Evolutionary conservation across 2,113 vertebrate species (phyloP), one percentile per base, ranked within the genome.

Genomic region (Dromiciops gliroides): DNA sequence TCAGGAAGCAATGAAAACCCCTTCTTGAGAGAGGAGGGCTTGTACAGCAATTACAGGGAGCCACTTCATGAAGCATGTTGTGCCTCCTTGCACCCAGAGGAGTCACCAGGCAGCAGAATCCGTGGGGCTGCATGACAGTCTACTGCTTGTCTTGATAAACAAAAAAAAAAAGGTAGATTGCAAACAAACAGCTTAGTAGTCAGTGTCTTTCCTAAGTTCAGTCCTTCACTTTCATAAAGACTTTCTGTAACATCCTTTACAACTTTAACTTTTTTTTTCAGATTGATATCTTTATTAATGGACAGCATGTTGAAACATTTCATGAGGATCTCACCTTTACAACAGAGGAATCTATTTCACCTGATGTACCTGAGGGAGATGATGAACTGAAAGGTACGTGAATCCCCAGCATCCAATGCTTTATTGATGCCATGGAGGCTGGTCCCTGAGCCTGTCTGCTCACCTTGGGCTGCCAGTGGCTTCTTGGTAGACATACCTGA

Each of bases 201-300:
- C 37, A n/a, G 60, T 75, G 37, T 19, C 19, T 83, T 67, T 24
- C 56, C 10, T 44, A 93, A 90, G 50, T 91, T 92, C 1, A 93
- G 60, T 89, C 31, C 11, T 92, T 90, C 52, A 92, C 44, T 50
- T 52, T 96, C 37, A 90, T 91, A 37, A 92, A 92, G 91, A 31
- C 14, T 49, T 0, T 51, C 48, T 90, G 23, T 94, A 49, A 50
- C 28, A 5, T 96, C 26, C 51, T 96, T 94, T 50, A 92, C 90
- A 1, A 1, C 0, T 93, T 92, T 95, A 48, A 96, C 96, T 95
- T 83, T 95, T 91, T 97, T 67, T 96, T 97, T 83, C 97, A 99
- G 99, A 98, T 99, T 94, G 97, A 98, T 95, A 91, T 99, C 2
- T 98, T 99, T 90, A 26, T 99, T 44, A 98, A 98, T 91, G 98